Evolutionary conservation across 2,888 invertebrate species (phyloP).

Genomic region (Sturmia bella): DNA sequence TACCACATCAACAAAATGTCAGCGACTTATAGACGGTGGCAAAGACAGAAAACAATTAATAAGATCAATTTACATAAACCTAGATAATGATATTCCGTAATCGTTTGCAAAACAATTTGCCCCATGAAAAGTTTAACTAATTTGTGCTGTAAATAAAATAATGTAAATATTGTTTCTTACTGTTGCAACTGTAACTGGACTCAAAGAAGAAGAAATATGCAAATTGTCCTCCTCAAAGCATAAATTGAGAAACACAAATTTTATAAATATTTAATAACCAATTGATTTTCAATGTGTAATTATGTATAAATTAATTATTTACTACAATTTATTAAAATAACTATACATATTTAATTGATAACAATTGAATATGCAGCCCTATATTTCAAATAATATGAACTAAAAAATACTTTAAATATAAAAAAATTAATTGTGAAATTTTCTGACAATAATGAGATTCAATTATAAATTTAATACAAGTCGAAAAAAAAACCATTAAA

Average conservation of each 20-base stretch:
- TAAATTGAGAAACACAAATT: conserved; percentile 34
- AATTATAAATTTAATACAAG: conserved; percentile 75
- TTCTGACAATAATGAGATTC: conserved; percentile 81
- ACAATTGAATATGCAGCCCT: conserved; percentile 30
- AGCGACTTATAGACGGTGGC: too few species aligned
- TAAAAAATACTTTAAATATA: conserved; percentile 51
- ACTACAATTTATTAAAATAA: conserved; percentile 33
- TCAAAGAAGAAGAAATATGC: background rate
- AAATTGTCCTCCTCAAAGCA: conserved; percentile 22
- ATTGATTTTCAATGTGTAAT: conserved; percentile 54
- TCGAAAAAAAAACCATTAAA: conserved; percentile 10
- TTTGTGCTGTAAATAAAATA: conserved; percentile 1
- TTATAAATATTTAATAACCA: conserved; percentile 34
- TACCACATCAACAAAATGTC: too few species aligned
- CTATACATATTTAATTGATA: conserved; percentile 1
- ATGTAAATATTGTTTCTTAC: conserved; percentile 12
- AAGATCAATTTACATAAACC: too few species aligned
- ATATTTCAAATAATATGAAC: conserved; percentile 24
- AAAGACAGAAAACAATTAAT: too few species aligned
- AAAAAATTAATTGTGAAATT: conserved; percentile 76
- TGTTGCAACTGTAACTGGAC: too few species aligned
- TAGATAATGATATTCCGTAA: too few species aligned
- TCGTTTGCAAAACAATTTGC: too few species aligned
- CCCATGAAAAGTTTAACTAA: too few species aligned
- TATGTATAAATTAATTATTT: conserved; percentile 48